phyloP scores from a whole-genome alignment of 37 sponge, comb jelly and placozoan genomes.

The Spongilla lacustris region DNA sequence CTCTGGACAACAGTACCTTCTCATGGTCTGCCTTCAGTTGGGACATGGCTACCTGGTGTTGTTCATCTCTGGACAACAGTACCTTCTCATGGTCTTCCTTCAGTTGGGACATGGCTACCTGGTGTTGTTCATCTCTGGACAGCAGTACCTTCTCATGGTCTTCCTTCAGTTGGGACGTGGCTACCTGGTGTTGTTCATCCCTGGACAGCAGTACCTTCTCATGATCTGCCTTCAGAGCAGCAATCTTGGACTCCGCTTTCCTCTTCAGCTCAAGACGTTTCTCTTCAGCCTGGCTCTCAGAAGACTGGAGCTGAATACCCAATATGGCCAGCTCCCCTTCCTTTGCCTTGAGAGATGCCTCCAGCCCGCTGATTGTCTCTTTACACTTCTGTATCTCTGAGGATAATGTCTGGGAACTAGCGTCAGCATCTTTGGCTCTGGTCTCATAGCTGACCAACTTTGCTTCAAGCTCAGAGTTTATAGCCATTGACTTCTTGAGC shows the following conservation, averaged over 20 bases:
- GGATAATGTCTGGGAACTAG: neutral
- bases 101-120: no score
- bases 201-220: no score
- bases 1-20: no score
- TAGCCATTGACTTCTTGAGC: neutral
- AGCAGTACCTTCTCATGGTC: no score
- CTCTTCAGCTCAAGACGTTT: constrained; percentile 71
- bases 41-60: no score
- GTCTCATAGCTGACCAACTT: neutral
- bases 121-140: no score
- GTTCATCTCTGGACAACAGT: no score
- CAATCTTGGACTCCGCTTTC: constrained; percentile 75
- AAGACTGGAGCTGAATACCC: constrained; percentile 4
- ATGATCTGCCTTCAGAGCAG: constrained; percentile 64
- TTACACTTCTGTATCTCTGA: constrained; percentile 4
- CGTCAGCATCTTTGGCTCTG: neutral
- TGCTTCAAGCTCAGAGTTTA: neutral
- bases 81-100: no score
- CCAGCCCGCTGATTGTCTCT: neutral
- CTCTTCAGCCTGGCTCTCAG: constrained; percentile 44
- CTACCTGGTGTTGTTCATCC: no score
- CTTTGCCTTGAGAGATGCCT: constrained; percentile 19
- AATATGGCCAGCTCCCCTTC: constrained; percentile 12
- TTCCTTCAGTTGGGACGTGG: no score
- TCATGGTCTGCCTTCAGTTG: no score